phyloP scores from a whole-genome alignment of 2,797 vertebrate genomes.

The Chloroceryle amazona region DNA sequence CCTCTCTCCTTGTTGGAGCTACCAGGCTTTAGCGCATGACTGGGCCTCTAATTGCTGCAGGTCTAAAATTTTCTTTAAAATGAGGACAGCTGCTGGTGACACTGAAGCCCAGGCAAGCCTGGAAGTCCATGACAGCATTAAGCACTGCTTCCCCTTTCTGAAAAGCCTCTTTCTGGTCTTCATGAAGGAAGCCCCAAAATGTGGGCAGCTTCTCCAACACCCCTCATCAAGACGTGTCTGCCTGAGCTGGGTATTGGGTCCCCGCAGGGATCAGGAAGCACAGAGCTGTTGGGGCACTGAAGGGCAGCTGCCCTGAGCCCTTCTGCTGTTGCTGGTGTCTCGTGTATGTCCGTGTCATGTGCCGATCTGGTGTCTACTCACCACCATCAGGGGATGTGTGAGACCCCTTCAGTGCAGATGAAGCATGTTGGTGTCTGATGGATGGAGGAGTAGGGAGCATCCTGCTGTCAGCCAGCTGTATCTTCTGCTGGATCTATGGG shows the following conservation, averaged over 20 bases:
- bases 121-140: not conserved
- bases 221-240: not conserved
- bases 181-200: not conserved
- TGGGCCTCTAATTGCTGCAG: not conserved
- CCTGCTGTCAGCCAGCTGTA: not conserved
- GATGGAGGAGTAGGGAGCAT: not conserved
- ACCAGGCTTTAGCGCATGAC: not conserved
- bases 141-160: not conserved
- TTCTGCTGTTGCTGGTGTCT: not conserved
- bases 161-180: not conserved
- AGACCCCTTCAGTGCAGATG: not conserved
- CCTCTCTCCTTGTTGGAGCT: not conserved
- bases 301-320: not conserved
- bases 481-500: not conserved
- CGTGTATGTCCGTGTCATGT: rapidly evolving
- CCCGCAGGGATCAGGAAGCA: not conserved
- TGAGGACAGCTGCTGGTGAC: not conserved
- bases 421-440: not conserved
- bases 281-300: not conserved
- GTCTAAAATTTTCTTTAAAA: not conserved
- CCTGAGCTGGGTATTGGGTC: not conserved
- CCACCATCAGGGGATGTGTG: not conserved
- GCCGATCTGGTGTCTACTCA: not conserved
- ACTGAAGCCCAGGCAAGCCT: not conserved
- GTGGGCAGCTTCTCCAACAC: not conserved